Evolutionary conservation across 2,888 invertebrate species (phyloP), one percentile per base, ranked within the genome.

Genomic region (Epiblema foenella): DNA sequence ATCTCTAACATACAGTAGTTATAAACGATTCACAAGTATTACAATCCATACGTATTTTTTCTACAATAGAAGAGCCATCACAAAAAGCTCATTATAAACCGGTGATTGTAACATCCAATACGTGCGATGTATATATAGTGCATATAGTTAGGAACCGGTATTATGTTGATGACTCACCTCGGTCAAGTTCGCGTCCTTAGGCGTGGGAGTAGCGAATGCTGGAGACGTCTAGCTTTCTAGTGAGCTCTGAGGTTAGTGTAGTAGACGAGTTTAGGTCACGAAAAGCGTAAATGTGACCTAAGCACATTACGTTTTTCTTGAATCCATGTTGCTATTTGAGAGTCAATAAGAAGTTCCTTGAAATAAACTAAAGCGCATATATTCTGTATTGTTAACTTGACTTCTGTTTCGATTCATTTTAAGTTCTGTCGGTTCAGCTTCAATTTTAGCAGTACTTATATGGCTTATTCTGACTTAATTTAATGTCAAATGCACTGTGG

Each of bases 181-280:
- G 76, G 76, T 76, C 76, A 76, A 76, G 76, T 74, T 76, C 74
- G 74, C 74, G 68, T 73, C 69, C 73, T 69, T 68, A 17, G 60
- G 69, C 64, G 72, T 59, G 68, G 66, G 69, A 67, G 58, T 65
- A 65, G 67, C 58, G 60, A 59, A 51, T 58, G 57, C 54, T 65
- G 46, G 52, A 46, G 70, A 17, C 59, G 66, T 67, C 67, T 71
- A 71, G 62, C 71, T 71, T 71, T 71, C 71, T 71, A 71, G 67
- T 71, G 52, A 33, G 59, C 65, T 68, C 39, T 33, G 37, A 39
- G 37, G 46, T 46, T 29, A 29, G 29, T 1, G 12, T 56, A 46
- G 39, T 65, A 56, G 39, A 8, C 15, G 39, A 20, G 42, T 29
- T 65, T 12, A 29, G 56, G 24, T 65, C 54, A 39, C n/a, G n/a